Percentiles rank a stretch among this genome's conserved stretches.
These are phyloP conservation scores for Pollimyrus isidori DNA, from an alignment of 2,113 vertebrate genomes.

Conservation along the genomic window DNA sequence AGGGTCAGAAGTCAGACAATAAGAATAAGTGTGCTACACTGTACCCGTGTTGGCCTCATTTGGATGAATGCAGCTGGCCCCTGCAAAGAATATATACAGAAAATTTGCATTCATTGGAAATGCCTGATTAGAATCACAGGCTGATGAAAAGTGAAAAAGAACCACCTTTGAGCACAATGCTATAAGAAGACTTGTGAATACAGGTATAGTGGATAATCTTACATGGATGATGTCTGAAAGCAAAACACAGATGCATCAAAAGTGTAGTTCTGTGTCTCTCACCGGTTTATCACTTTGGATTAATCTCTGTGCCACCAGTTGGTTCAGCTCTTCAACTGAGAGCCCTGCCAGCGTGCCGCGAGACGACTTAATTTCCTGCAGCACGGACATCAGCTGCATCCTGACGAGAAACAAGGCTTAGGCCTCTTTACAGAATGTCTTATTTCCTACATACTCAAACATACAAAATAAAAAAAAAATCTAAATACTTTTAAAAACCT, in stretches of 20 bases:
- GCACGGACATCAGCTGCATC: constrained; percentile 69
- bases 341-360: constrained; percentile 80
- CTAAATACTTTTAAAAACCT: background rate
- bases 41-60: constrained; percentile 27
- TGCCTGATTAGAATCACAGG: constrained; percentile 40
- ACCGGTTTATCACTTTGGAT: constrained; percentile 53
- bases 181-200: background rate
- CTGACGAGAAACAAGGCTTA: constrained; percentile 36
- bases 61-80: constrained; percentile 21
- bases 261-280: background rate
- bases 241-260: background rate
- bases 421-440: background rate
- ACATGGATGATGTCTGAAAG: background rate
- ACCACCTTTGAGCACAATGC: background rate
- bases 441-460: background rate
- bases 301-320: constrained; percentile 68
- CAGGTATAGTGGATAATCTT: background rate
- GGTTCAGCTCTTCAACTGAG: constrained; percentile 77
- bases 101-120: constrained; percentile 34
- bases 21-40: background rate
- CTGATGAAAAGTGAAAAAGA: constrained; percentile 1
- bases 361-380: constrained; percentile 85
- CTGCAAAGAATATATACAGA: constrained; percentile 17
- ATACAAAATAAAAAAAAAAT: background rate
- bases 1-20: background rate